These are phyloP conservation scores for Mormyrops attenuatus DNA, from an alignment of 2,797 vertebrate species.

Conservation along the genomic window DNA sequence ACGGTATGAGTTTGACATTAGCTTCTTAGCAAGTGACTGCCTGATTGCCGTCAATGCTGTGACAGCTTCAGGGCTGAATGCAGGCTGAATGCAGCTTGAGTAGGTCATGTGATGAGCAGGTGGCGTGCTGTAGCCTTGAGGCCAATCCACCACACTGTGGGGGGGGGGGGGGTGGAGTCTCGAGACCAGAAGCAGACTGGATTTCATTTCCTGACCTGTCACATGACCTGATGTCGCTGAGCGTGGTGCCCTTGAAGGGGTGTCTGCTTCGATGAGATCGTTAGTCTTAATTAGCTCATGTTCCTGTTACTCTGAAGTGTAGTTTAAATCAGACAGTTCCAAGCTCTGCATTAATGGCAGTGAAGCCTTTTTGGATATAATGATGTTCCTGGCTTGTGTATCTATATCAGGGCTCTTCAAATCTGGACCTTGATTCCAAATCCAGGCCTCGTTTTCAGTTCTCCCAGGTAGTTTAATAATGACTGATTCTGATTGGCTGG, in stretches of 20 bases:
- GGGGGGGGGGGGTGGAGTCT: not conserved
- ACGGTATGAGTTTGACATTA: not conserved
- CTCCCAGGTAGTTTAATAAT: not conserved
- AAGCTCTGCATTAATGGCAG: not conserved
- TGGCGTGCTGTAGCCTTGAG: not conserved
- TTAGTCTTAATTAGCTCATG: conserved; percentile 3
- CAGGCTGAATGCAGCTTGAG: not conserved
- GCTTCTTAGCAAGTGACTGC: not conserved
- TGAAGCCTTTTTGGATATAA: not conserved
- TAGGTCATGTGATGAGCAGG: not conserved
- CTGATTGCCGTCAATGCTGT: not conserved
- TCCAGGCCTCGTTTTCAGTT: not conserved
- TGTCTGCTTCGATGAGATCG: not conserved
- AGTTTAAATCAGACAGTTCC: not conserved
- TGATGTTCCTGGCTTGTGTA: not conserved
- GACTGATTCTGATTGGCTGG: not conserved
- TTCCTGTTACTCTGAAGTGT: not conserved
- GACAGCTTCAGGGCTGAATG: not conserved
- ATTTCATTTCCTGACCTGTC: not conserved
- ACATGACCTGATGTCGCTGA: not conserved
- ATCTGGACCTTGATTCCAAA: not conserved
- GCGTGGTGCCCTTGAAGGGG: not conserved
- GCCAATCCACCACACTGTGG: not conserved
- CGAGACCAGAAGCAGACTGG: not conserved
- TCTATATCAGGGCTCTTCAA: not conserved